Evolutionary conservation across 1,140 invertebrate species (phyloP).

Genomic region (Chelonus insularis): DNA sequence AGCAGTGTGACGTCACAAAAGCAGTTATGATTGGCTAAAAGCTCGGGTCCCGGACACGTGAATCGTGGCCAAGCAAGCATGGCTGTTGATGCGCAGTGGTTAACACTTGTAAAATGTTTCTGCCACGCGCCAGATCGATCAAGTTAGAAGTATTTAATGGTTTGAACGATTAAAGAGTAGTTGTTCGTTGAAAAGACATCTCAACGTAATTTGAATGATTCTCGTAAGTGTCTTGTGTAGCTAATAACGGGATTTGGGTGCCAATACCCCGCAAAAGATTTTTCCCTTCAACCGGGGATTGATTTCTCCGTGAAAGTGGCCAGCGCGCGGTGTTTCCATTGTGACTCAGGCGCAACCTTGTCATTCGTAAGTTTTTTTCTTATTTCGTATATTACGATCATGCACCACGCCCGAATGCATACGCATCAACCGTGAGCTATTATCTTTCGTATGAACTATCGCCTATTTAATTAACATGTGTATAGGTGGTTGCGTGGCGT

Average conservation of each 20-base stretch:
- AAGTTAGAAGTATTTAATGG: conserved; percentile 38
- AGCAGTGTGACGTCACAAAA: conserved; percentile 55
- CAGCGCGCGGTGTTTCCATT: conserved; percentile 34
- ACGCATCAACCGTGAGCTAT: conserved; percentile 5
- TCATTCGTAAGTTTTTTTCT: conserved; percentile 21
- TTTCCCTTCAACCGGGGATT: conserved; percentile 27
- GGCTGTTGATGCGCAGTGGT: conserved; percentile 61
- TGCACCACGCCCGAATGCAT: conserved; percentile 21
- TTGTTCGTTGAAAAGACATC: too few relatives aligned
- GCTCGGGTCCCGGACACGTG: conserved; percentile 57
- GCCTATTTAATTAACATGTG: conserved; percentile 33
- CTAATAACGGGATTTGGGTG: too few relatives aligned
- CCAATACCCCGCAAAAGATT: not conserved
- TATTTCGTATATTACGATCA: not conserved
- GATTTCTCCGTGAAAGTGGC: conserved; percentile 39
- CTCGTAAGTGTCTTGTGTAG: too few relatives aligned
- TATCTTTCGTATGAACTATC: conserved; percentile 8
- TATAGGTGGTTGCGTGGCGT: conserved; percentile 34
- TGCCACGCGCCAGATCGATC: conserved; percentile 59
- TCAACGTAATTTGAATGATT: too few relatives aligned
- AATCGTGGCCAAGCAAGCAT: conserved; percentile 58
- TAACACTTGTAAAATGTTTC: conserved; percentile 57
- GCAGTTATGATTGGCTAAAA: conserved; percentile 45
- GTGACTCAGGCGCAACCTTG: conserved; percentile 22
- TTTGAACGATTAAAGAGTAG: not conserved